These are phyloP conservation scores for Rotaria magnacalcarata DNA, from an alignment of 2,888 invertebrate species.

Conservation along the genomic window DNA sequence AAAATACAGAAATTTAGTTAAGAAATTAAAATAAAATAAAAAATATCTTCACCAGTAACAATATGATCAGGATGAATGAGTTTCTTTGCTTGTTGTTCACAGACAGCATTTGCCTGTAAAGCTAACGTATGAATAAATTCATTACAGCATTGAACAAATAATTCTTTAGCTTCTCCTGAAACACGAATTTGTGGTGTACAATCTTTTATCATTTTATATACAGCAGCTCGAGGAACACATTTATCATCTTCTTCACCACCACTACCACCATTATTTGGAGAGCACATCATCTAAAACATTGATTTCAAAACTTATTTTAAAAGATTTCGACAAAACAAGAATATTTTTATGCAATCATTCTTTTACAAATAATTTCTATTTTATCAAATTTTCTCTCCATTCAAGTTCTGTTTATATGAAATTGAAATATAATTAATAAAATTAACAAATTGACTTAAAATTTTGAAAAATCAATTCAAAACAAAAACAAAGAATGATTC, in stretches of 20 bases:
- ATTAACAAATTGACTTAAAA: too few species aligned
- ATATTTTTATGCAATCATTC: too few species aligned
- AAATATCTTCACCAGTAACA: conserved; percentile 57
- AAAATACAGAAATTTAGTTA: too few species aligned
- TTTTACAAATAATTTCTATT: too few species aligned
- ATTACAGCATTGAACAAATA: conserved; percentile 89
- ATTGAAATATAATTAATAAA: too few species aligned
- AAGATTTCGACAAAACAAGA: too few species aligned
- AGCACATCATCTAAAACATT: background rate
- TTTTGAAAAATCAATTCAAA: too few species aligned
- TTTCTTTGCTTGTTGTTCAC: conserved; percentile 87
- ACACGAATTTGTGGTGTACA: conserved; percentile 83
- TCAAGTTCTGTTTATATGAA: too few species aligned
- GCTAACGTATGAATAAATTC: conserved; percentile 86
- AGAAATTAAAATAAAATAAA: too few species aligned
- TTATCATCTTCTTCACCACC: conserved; percentile 74
- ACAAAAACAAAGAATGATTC: too few species aligned
- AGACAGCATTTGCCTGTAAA: conserved; percentile 91
- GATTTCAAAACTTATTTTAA: too few species aligned
- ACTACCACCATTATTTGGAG: background rate
- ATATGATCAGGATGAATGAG: conserved; percentile 96
- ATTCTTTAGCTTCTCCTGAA: conserved; percentile 86
- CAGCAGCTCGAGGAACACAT: conserved; percentile 89
- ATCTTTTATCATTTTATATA: conserved; percentile 99
- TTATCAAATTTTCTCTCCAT: too few species aligned